Conservation (phyloP, 2,888 invertebrate species). For the Thereva unica region DNA sequence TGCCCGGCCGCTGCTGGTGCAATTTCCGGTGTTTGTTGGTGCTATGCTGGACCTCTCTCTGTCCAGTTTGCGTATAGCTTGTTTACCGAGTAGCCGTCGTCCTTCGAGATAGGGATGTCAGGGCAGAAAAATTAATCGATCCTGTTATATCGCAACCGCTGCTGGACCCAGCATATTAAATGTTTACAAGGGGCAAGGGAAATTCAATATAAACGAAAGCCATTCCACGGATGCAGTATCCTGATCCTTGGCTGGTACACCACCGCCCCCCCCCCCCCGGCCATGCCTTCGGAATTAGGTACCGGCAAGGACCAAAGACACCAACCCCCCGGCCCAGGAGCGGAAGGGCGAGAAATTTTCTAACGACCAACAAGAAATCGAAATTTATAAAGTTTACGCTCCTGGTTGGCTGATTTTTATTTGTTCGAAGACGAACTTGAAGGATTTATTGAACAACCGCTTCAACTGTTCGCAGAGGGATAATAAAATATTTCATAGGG, state of each 20-base stretch:
- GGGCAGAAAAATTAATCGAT: slow-evolving; percentile 24
- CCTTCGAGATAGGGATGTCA: too few relatives aligned
- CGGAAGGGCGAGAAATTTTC: background rate
- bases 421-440: slow-evolving; percentile 27
- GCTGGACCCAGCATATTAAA: slow-evolving; percentile 19
- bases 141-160: slow-evolving; percentile 5
- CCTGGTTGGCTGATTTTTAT: slow-evolving; percentile 23
- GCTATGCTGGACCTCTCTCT: too few relatives aligned
- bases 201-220: slow-evolving; percentile 23
- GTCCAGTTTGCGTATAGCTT: too few relatives aligned
- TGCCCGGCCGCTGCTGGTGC: too few relatives aligned
- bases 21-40: too few relatives aligned
- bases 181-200: slow-evolving; percentile 21
- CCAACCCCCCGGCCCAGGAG: background rate
- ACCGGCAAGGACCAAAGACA: too few relatives aligned
- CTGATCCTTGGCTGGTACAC: too few relatives aligned
- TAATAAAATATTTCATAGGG: slow-evolving; percentile 28
- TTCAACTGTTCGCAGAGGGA: slow-evolving; percentile 31
- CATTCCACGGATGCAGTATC: background rate
- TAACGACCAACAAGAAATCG: slow-evolving; percentile 13
- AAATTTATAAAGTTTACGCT: slow-evolving; percentile 28
- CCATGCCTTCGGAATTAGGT: too few relatives aligned
- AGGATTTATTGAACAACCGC: slow-evolving; percentile 33
- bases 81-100: too few relatives aligned
- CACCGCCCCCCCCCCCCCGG: too few relatives aligned